Evolutionary conservation across 2,888 invertebrate species (phyloP).

Genomic region (Platynereis dumerilii): DNA sequence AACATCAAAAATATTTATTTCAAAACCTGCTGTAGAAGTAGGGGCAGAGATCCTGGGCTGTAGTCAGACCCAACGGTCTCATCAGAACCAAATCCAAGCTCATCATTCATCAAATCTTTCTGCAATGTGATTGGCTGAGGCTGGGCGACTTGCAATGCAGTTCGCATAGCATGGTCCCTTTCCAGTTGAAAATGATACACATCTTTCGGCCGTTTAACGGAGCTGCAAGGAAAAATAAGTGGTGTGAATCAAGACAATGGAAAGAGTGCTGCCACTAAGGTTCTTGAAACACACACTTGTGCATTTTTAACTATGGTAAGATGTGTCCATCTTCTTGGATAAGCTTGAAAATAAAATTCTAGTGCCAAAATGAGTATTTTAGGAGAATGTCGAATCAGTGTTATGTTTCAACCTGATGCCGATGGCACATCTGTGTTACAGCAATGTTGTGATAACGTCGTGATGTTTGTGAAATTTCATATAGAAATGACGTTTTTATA

Average conservation of each 20-base stretch:
- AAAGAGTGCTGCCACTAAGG: not conserved
- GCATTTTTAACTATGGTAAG: not conserved
- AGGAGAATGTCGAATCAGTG: too few species aligned
- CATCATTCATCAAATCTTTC: slow-evolving; percentile 57
- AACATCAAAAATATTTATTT: too few species aligned
- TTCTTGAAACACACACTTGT: not conserved
- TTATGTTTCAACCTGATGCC: too few species aligned
- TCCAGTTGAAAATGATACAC: slow-evolving; percentile 51
- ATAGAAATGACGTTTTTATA: too few species aligned
- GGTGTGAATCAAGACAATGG: not conserved
- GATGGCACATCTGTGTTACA: too few species aligned
- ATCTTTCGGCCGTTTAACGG: slow-evolving; percentile 59
- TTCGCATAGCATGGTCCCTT: slow-evolving; percentile 51
- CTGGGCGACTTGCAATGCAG: slow-evolving; percentile 58
- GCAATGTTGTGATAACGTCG: too few species aligned
- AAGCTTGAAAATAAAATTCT: too few species aligned
- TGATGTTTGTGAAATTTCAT: too few species aligned
- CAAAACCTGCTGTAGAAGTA: slow-evolving; percentile 58
- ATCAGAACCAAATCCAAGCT: slow-evolving; percentile 47
- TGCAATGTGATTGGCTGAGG: slow-evolving; percentile 55
- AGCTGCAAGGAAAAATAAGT: slow-evolving; percentile 42
- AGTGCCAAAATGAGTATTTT: too few species aligned
- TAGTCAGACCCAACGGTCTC: slow-evolving; percentile 45
- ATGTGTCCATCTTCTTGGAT: too few species aligned
- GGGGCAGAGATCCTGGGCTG: slow-evolving; percentile 52